These are phyloP conservation scores for Ptilonorhynchus violaceus DNA, from an alignment of 2,113 vertebrate genomes.

Conservation along the genomic window DNA sequence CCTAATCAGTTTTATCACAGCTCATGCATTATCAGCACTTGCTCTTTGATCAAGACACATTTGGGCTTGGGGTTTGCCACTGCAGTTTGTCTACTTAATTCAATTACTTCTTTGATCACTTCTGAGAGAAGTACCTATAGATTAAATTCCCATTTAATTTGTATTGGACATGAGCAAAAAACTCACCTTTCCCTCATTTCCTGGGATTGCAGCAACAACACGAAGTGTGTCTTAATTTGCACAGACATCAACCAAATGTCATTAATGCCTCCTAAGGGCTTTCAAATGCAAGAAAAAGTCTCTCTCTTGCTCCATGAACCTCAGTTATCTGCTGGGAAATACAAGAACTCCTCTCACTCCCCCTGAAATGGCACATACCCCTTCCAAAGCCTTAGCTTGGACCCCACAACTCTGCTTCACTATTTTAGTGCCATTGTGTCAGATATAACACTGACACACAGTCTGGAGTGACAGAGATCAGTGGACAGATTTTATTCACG, in stretches of 20 bases:
- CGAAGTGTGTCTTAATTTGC: background rate
- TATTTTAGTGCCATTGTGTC: background rate
- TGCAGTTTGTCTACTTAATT: constrained; percentile 8
- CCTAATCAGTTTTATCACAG: background rate
- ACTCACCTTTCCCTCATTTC: background rate
- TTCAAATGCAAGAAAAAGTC: background rate
- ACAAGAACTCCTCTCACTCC: background rate
- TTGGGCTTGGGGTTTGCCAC: background rate
- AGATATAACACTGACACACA: background rate
- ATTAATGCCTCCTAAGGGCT: background rate
- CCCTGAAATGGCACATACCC: background rate
- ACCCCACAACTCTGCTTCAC: background rate
- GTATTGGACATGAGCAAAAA: background rate
- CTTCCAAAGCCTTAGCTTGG: background rate
- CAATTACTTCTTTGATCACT: background rate
- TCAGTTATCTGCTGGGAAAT: background rate
- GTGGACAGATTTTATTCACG: background rate
- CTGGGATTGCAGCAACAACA: background rate
- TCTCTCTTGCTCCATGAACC: background rate
- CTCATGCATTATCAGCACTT: background rate
- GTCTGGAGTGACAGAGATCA: background rate
- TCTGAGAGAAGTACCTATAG: background rate
- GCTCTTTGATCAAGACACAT: background rate
- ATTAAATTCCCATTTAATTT: background rate
- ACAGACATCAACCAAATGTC: background rate